Conservation (phyloP, 2,888 invertebrate genomes). For the Aphidius colemani region DNA sequence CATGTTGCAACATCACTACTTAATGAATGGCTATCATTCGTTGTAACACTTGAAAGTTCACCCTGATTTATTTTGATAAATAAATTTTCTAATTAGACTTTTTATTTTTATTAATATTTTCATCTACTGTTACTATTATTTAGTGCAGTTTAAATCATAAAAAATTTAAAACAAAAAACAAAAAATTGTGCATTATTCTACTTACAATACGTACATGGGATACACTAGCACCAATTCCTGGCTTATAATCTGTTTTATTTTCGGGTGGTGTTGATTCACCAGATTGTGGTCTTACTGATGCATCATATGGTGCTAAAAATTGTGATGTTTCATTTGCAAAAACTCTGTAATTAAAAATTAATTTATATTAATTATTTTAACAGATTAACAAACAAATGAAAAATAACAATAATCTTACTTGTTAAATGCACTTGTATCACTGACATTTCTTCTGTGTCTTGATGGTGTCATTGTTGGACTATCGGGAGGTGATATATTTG, state of each 20-base stretch:
- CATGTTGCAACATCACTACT: constrained; percentile 72
- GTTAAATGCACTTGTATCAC: constrained; percentile 82
- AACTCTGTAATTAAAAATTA: constrained; percentile 62
- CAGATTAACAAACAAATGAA: background rate
- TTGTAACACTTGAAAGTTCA: constrained; percentile 56
- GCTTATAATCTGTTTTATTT: constrained; percentile 48
- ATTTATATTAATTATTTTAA: constrained; percentile 15
- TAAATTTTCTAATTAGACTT: constrained; percentile 7
- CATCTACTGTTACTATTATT: constrained; percentile 2
- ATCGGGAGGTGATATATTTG: constrained; percentile 54
- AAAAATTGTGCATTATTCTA: constrained; percentile 49
- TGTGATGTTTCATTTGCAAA: constrained; percentile 77
- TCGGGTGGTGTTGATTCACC: constrained; percentile 59
- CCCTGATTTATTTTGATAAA: constrained; percentile 43
- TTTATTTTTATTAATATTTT: constrained; percentile 1
- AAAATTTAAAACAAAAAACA: constrained; percentile 35
- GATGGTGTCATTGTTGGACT: constrained; percentile 54
- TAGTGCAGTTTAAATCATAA: constrained; percentile 40
- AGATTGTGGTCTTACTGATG: constrained; percentile 66
- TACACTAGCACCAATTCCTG: constrained; percentile 56
- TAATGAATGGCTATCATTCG: constrained; percentile 57
- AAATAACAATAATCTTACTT: constrained; percentile 64
- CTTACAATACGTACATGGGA: constrained; percentile 62
- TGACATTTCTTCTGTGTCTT: constrained; percentile 81
- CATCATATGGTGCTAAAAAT: constrained; percentile 75